Evolutionary conservation across 2,888 invertebrate genomes (phyloP).

Genomic region (Idaea dimidiata): DNA sequence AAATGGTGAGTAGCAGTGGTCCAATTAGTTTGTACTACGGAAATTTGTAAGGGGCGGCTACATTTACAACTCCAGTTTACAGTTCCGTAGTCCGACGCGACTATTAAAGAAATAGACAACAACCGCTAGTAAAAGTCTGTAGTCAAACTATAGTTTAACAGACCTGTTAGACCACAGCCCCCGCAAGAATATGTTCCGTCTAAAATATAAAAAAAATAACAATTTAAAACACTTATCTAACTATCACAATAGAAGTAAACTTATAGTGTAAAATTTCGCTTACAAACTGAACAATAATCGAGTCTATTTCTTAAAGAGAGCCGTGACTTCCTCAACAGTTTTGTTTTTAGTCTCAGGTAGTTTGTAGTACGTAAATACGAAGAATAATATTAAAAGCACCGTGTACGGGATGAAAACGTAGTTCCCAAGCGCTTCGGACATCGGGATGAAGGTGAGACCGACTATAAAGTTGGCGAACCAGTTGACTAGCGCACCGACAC

Average conservation of each 20-base stretch:
- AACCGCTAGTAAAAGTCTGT: no score
- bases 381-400: slow-evolving; percentile 66
- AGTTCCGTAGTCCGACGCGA: no score
- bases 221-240: slow-evolving; percentile 30
- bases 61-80: no score
- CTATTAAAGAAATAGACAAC: no score
- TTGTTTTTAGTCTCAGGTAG: slow-evolving; percentile 77
- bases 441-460: slow-evolving; percentile 67
- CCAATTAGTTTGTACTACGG: no score
- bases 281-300: slow-evolving; percentile 37
- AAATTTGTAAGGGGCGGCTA: no score
- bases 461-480: slow-evolving; percentile 79
- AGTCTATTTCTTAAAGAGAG: slow-evolving; percentile 68
- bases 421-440: slow-evolving; percentile 59
- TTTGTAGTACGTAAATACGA: slow-evolving; percentile 69
- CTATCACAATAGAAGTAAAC: slow-evolving; percentile 54
- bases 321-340: slow-evolving; percentile 74
- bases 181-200: slow-evolving; percentile 17
- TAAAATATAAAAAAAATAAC: slow-evolving; percentile 26
- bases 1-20: slow-evolving; percentile 14
- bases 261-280: slow-evolving; percentile 45
- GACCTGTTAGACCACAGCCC: no score
- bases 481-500: slow-evolving; percentile 73
- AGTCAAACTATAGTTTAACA: no score
- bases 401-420: slow-evolving; percentile 74